Conservation (phyloP, 1,140 invertebrate species). For the Trichoplusia ni region DNA sequence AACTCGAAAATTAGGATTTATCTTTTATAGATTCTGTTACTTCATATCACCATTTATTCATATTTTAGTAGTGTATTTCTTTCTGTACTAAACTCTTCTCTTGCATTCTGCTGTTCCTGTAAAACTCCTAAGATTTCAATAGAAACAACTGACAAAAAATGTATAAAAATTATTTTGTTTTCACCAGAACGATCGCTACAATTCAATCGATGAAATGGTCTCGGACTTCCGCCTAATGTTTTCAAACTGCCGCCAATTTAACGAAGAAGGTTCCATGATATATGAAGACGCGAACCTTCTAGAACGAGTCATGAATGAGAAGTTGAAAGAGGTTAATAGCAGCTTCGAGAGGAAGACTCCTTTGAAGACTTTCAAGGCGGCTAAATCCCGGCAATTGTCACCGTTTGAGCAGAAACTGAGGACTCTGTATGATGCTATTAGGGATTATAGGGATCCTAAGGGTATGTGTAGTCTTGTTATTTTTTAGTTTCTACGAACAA, state of each 20-base stretch:
- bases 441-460: slow-evolving; percentile 94
- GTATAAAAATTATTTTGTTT: slow-evolving; percentile 18
- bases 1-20: too few relatives aligned
- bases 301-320: slow-evolving; percentile 92
- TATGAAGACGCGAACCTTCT: slow-evolving; percentile 96
- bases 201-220: slow-evolving; percentile 83
- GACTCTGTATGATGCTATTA: slow-evolving; percentile 94
- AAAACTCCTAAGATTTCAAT: too few relatives aligned
- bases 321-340: slow-evolving; percentile 87
- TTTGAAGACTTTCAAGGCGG: slow-evolving; percentile 54
- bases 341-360: slow-evolving; percentile 56
- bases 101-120: too few relatives aligned
- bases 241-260: slow-evolving; percentile 96
- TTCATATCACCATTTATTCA: not conserved
- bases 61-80: too few relatives aligned
- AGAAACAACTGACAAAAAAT: too few relatives aligned
- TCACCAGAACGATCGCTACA: slow-evolving; percentile 82
- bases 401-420: slow-evolving; percentile 89
- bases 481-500: too few relatives aligned
- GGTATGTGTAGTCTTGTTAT: too few relatives aligned
- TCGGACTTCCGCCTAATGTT: slow-evolving; percentile 93
- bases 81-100: too few relatives aligned
- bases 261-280: slow-evolving; percentile 97
- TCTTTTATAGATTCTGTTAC: too few relatives aligned
- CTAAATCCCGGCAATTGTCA: slow-evolving; percentile 70